A percentile compares a stretch with the other conserved stretches of the same genome.
phyloP scores from a whole-genome alignment of 2,113 vertebrate genomes.

The Prochilodus magdalenae region DNA sequence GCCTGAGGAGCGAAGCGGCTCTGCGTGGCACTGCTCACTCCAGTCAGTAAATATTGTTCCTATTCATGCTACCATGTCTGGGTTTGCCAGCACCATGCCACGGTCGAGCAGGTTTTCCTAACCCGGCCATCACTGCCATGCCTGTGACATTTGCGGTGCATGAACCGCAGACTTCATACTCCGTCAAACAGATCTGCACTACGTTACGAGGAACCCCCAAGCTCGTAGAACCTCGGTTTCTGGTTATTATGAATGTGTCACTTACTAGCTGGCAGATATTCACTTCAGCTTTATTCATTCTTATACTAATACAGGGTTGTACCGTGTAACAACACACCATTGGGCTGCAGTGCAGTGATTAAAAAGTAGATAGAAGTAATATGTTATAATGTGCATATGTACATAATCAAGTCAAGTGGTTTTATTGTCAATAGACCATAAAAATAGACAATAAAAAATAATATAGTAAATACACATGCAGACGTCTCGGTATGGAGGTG shows the following conservation, averaged over 20 bases:
- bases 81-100: conserved; percentile 28
- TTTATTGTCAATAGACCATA: too few relatives aligned
- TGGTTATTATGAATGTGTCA: conserved; percentile 18
- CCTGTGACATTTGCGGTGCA: conserved; percentile 48
- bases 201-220: conserved; percentile 17
- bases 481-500: too few relatives aligned
- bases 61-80: conserved; percentile 32
- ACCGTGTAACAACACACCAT: too few relatives aligned
- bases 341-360: too few relatives aligned
- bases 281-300: too few relatives aligned
- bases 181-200: conserved; percentile 29
- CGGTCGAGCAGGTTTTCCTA: conserved; percentile 28
- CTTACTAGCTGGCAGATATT: too few relatives aligned
- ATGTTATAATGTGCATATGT: too few relatives aligned
- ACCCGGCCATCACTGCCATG: conserved; percentile 19
- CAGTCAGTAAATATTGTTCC: conserved; percentile 53
- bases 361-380: too few relatives aligned
- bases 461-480: too few relatives aligned
- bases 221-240: conserved; percentile 8
- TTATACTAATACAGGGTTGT: too few relatives aligned
- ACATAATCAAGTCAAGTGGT: too few relatives aligned
- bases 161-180: conserved; percentile 43
- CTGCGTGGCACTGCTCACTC: conserved; percentile 17
- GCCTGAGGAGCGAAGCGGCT: neutral
- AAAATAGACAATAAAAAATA: too few relatives aligned